Evolutionary conservation across 35 echinoderm and acorn worm genomes (phyloP), one percentile per base, ranked within the genome.

Genomic region (Hemicentrotus pulcherrimus): DNA sequence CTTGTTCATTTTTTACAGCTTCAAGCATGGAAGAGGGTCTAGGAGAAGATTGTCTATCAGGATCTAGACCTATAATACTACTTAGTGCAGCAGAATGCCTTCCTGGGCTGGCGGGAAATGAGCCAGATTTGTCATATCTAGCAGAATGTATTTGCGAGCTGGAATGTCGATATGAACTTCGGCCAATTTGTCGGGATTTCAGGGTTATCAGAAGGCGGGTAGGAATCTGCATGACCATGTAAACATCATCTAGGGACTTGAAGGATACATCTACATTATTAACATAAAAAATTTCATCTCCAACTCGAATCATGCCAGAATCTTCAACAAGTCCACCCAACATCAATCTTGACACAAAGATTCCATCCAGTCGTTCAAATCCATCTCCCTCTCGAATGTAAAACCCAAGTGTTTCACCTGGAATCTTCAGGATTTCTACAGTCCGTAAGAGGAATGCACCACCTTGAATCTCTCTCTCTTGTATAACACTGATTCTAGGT

Each of bases 241-340:
- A 97, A 6, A 99, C 97, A 97, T 99, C 98, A 94, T 99, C 98
- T 8, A 99, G 95, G 91, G 95, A 95, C 95, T 98, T 99, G 13
- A 94, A 95, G 90, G 95, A 95, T 47, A 99, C 96, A 52, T 98
- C 97, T n/a, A 99, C 96, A 95, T 95, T 97, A 95, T 99, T 99
- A 46, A 99, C 97, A 94, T 97, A 99, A 22, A 99, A 86, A 94
- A 99, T 97, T 94, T 99, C 98, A 99, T 99, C 98, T 35, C 97
- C 97, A 14, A 99, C 94, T 65, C 94, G 94, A 65, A 99, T 95
- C 61, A 99, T 85, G 32, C 97, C 95, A 32, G 96, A 98, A 41
- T 95, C 94, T 93, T 99, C 98, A 32, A 97, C 97, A 35, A 97
- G 92, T 95, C 98, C 96, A 50, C 98, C 98, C 31, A 99, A 92